Evolutionary conservation across 2,113 vertebrate genomes (phyloP), one percentile per base, ranked within the genome.

Genomic region (Athene cunicularia): DNA sequence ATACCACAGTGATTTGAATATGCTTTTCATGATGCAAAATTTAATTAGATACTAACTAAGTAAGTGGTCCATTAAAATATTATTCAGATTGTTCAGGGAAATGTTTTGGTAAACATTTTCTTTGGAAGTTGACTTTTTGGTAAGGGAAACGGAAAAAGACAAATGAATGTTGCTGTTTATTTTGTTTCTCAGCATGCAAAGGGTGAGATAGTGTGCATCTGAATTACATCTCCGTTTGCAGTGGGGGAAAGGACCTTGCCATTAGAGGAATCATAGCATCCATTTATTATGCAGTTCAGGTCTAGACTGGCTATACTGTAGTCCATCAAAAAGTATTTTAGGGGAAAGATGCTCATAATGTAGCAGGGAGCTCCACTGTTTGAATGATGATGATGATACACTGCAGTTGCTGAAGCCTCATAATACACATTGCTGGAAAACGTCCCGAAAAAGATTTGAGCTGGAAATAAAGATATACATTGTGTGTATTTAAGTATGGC

Each of bases 391-490:
- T 96, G 95, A 95, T 93, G 96, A 93, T 79, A 41, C 85, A 88
- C 93, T 93, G 87, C 93, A 95, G 86, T 96, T 95, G 80, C 89
- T 94, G 85, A 96, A 95, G 77, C 88, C 79, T 75, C 86, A 92
- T 91, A 96, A 91, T 60, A 89, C 77, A 6, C 93, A 91, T 83
- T 75, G 53, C 73, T 95, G 91, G 97, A 97, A 96, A 97, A 94
- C 2, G 32, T 88, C 75, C 95, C 12, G 1, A 82, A 86, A 97
- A 97, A 95, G 41, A 94, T 88, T 50, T 73, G 84, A 95, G 95
- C 80, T 96, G 85, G 93, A 97, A 97, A 94, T 94, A 95, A 96
- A 96, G 95, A 97, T 97, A 96, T 96, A 97, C 91, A 81, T 97
- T 96, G 96, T 88, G 91, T 83, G 91, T 95, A 91, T 96, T 95